Evolutionary conservation across 2,797 vertebrate genomes (phyloP), one percentile per base, ranked within the genome.

Genomic region (Tangara arthus): DNA sequence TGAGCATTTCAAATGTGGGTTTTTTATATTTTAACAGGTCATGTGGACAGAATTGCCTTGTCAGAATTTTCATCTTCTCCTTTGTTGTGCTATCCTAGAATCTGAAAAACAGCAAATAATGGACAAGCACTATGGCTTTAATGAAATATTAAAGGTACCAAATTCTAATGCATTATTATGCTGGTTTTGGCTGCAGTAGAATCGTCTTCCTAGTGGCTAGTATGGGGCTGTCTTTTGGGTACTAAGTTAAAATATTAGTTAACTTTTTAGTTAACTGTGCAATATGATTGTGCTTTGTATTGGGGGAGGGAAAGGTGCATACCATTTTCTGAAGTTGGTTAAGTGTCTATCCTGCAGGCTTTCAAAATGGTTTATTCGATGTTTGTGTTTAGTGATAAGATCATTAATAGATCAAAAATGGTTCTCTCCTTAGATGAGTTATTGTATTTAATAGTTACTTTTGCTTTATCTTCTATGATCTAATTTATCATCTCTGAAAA

Each of bases 91-190:
- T 97, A 99, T 99, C 97, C 93, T 99, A 96, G 99, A 99, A 97
- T 99, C 99, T 3, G 99, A 99, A 98, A 99, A 99, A 92, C 98
- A 99, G 88, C 99, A 99, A 97, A 99, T 99, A 97, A 99, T 99
- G 99, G 99, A 99, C 93, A 98, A 99, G 66, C 99, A 99, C 96
- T 99, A 98, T 82, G 99, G 99, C 87, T 99, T 99, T 97, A 99
- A 99, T 92, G 99, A 99, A 97, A 99, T 99, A 97, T 98, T 99
- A 56, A 99, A 99, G 98, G 99, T 99, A 97, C 27, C 19, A 53
- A 17, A 47, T 90, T 53, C 44, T 64, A 96, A 34, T 3, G 41
- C 59, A 15, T 66, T 89, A 35, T 69, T 72, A 9, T 78, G 34
- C 26, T 83, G 46, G 26, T 65, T 78, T 71, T 65, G 19, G 9